Conservation (phyloP, 2,888 invertebrate species). For the Ferdinandea cuprea region DNA sequence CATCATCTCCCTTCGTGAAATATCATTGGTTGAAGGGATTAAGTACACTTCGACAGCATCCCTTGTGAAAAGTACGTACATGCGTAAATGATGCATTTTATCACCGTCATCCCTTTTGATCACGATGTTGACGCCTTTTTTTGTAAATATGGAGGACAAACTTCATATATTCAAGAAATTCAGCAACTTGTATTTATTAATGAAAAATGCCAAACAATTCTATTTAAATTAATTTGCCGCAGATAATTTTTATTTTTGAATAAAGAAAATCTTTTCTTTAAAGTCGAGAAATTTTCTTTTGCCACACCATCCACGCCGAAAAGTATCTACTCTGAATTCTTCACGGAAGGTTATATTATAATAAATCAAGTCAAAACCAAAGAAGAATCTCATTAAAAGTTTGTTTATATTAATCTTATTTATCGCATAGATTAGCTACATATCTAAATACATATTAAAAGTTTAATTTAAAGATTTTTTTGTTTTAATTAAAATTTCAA, state of each 20-base stretch:
- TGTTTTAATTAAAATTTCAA: conserved; percentile 1
- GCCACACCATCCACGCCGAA: neutral
- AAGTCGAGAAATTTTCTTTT: conserved; percentile 8
- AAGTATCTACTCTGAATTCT: neutral
- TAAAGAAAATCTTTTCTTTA: conserved; percentile 11
- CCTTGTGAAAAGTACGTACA: conserved; percentile 25
- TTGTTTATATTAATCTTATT: conserved; percentile 19
- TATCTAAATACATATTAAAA: neutral
- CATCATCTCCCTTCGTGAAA: neutral
- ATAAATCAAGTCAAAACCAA: neutral
- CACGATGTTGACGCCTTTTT: neutral
- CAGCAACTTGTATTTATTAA: conserved; percentile 9
- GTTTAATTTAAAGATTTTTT: too few relatives aligned
- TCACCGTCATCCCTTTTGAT: neutral
- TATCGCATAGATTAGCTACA: conserved; percentile 8
- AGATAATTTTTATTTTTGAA: conserved; percentile 23
- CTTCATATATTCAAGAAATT: neutral
- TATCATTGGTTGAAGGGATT: conserved; percentile 16
- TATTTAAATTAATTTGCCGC: conserved; percentile 35
- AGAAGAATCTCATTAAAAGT: conserved; percentile 1
- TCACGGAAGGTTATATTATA: conserved; percentile 11
- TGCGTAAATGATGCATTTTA: conserved; percentile 22
- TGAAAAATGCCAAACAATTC: conserved; percentile 10
- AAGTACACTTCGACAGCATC: conserved; percentile 23
- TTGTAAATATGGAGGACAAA: neutral